Conservation (phyloP, 2,113 vertebrate species). For the Orientallactaga bullata region DNA sequence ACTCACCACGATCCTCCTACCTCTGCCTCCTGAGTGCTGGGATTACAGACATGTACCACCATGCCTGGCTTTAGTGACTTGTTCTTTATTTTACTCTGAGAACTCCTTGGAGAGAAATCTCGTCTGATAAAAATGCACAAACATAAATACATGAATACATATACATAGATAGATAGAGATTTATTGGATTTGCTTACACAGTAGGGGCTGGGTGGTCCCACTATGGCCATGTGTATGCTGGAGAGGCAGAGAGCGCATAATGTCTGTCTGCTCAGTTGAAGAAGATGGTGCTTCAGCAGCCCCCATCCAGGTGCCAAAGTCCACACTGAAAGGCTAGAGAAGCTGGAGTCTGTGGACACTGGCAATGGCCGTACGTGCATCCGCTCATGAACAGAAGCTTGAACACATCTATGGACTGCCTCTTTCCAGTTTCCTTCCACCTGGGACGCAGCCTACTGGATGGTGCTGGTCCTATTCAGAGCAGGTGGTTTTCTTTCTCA, state of each 20-base stretch:
- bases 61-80: too few relatives aligned
- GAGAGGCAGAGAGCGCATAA: not conserved
- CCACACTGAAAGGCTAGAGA: not conserved
- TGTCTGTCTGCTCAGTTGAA: not conserved
- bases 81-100: too few relatives aligned
- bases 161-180: not conserved
- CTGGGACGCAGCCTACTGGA: too few relatives aligned
- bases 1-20: too few relatives aligned
- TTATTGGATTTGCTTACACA: not conserved
- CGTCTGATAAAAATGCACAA: too few relatives aligned
- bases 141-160: not conserved
- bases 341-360: not conserved
- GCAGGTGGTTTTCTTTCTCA: not conserved
- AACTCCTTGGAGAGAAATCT: too few relatives aligned
- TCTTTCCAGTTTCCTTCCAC: too few relatives aligned
- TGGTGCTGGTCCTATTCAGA: not conserved
- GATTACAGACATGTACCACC: too few relatives aligned
- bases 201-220: not conserved
- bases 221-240: too few relatives aligned
- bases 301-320: too few relatives aligned
- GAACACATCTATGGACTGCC: not conserved
- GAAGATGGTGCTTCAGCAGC: not conserved
- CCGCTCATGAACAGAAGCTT: not conserved
- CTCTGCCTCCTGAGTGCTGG: too few relatives aligned
- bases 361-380: not conserved